These are phyloP conservation scores for Theodoxus fluviatilis DNA, from an alignment of 2,888 invertebrate genomes.

Conservation along the genomic window DNA sequence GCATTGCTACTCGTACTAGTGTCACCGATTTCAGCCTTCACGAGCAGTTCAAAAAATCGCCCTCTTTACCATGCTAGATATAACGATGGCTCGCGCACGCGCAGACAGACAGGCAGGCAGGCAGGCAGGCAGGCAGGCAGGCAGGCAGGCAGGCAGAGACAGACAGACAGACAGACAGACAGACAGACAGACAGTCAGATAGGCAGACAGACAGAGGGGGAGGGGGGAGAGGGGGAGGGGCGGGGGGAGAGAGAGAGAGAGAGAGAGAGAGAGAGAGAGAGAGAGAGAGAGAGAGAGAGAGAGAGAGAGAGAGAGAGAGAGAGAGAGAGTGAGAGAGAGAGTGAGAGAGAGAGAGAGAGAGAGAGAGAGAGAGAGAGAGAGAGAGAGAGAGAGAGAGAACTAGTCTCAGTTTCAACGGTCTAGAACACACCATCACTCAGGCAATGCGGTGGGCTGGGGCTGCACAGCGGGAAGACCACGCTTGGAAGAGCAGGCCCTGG, in stretches of 20 bases:
- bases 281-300: neutral
- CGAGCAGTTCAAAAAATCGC: too few relatives aligned
- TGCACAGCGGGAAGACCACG: too few relatives aligned
- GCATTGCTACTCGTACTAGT: too few relatives aligned
- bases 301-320: neutral
- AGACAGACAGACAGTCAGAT: neutral
- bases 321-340: neutral
- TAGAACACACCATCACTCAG: too few relatives aligned
- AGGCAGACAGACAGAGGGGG: neutral
- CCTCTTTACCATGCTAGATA: too few relatives aligned
- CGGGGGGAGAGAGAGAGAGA: conserved; percentile 5
- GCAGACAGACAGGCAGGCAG: neutral
- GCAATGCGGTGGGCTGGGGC: too few relatives aligned
- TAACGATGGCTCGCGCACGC: too few relatives aligned
- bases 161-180: neutral
- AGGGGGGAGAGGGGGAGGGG: neutral
- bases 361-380: conserved; percentile 1
- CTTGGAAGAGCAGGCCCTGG: too few relatives aligned
- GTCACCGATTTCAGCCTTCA: too few relatives aligned
- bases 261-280: conserved; percentile 5
- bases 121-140: neutral
- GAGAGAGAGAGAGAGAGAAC: neutral
- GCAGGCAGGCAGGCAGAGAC: neutral
- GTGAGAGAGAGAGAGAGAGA: neutral
- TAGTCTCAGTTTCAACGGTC: too few relatives aligned